phyloP scores from a whole-genome alignment of 2,888 invertebrate species.

The Clusia tigrina region DNA sequence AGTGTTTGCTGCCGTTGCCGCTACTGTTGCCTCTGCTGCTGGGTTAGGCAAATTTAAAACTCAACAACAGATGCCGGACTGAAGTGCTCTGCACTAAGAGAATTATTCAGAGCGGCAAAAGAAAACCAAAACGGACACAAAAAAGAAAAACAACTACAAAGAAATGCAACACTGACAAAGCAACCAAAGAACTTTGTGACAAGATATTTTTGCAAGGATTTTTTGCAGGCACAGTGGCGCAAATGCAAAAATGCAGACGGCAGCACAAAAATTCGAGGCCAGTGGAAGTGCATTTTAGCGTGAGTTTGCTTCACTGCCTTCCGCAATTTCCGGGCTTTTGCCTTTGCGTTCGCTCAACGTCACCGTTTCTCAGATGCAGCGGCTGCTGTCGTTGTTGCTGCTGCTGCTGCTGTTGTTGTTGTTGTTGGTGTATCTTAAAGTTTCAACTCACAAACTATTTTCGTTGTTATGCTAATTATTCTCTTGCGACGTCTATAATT shows the following conservation, averaged over 20 bases:
- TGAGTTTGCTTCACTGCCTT: not conserved
- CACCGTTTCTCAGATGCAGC: conserved; percentile 9
- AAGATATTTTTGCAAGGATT: not conserved
- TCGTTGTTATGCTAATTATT: conserved; percentile 59
- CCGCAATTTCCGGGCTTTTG: conserved; percentile 6
- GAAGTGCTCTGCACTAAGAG: conserved; percentile 27
- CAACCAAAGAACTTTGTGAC: conserved; percentile 18
- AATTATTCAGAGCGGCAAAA: not conserved
- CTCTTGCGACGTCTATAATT: conserved; percentile 57
- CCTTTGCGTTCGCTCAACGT: not conserved
- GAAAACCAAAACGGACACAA: not conserved
- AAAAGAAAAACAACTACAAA: not conserved
- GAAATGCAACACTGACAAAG: conserved; percentile 16
- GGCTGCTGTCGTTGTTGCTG: conserved; percentile 18
- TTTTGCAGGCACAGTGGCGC: not conserved
- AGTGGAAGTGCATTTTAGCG: not conserved
- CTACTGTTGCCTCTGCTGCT: conserved; percentile 1
- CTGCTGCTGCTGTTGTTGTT: conserved; percentile 9
- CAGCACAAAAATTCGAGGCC: too few species aligned
- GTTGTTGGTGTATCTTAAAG: too few species aligned
- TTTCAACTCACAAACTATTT: conserved; percentile 30
- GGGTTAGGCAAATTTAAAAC: conserved; percentile 5
- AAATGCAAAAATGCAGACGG: not conserved
- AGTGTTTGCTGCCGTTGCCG: conserved; percentile 49
- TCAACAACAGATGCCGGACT: conserved; percentile 41